Evolutionary conservation across 2,888 invertebrate genomes (phyloP).

Genomic region (Agrilus mali): DNA sequence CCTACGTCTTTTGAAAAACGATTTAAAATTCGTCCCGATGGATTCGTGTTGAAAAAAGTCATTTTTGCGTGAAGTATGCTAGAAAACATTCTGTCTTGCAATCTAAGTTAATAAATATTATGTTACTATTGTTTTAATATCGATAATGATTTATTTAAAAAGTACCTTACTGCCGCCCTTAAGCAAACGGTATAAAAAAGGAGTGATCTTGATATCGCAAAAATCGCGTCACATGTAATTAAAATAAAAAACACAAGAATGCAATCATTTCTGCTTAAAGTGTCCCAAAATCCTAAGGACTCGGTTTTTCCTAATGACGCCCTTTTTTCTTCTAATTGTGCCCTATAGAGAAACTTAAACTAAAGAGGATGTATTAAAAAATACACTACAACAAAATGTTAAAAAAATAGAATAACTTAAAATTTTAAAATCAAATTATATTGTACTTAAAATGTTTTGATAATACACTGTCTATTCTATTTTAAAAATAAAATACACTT

Average conservation of each 20-base stretch:
- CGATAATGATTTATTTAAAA: not conserved
- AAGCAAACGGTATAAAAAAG: slow-evolving; percentile 50
- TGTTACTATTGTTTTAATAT: not conserved
- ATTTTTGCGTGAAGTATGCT: slow-evolving; percentile 52
- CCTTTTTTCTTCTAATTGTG: slow-evolving; percentile 20
- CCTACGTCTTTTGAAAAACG: slow-evolving; percentile 61
- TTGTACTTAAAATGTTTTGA: no score
- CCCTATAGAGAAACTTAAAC: slow-evolving; percentile 15
- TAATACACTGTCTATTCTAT: no score
- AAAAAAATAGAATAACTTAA: no score
- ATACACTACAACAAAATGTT: no score
- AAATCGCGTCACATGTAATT: slow-evolving; percentile 30
- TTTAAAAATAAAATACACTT: no score
- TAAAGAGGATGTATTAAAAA: not conserved
- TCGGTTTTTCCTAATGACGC: slow-evolving; percentile 8
- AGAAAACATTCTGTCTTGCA: slow-evolving; percentile 65
- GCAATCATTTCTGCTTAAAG: slow-evolving; percentile 22
- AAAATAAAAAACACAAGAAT: slow-evolving; percentile 33
- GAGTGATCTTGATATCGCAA: slow-evolving; percentile 34
- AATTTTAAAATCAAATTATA: no score
- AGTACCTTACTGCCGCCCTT: slow-evolving; percentile 39
- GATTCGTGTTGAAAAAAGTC: slow-evolving; percentile 67
- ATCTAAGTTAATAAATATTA: slow-evolving; percentile 28
- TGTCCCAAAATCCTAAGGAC: slow-evolving; percentile 11
- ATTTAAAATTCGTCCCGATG: slow-evolving; percentile 54